Conservation (phyloP, 1,140 invertebrate genomes). For the Drosophila parabipectinata region DNA sequence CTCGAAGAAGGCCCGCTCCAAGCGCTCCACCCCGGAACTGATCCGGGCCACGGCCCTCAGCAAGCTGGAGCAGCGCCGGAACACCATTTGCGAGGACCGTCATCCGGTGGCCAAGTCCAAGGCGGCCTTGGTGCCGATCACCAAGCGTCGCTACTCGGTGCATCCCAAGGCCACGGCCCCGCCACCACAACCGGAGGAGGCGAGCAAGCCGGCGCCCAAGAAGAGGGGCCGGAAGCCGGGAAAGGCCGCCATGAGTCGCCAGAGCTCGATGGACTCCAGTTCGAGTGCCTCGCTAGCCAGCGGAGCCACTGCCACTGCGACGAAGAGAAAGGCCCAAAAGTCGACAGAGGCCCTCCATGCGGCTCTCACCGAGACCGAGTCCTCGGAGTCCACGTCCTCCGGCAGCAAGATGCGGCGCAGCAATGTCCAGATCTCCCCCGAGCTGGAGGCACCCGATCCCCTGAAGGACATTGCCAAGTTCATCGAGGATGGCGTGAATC, state of each 20-base stretch:
- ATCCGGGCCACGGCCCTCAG: too few relatives aligned
- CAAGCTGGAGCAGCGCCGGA: conserved; percentile 16
- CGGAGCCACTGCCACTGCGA: background rate
- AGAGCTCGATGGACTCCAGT: conserved; percentile 46
- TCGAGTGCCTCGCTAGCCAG: conserved; percentile 18
- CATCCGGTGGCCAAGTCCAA: background rate
- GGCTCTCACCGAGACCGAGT: conserved; percentile 27
- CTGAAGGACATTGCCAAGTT: conserved; percentile 79
- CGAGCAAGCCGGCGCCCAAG: background rate
- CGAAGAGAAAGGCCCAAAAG: conserved; percentile 19
- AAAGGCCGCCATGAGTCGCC: conserved; percentile 1
- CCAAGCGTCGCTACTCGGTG: conserved; percentile 37
- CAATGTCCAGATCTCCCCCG: conserved; percentile 21
- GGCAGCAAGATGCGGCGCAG: conserved; percentile 23
- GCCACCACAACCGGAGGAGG: background rate
- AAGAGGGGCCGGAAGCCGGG: conserved; percentile 23
- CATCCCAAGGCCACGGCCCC: conserved; percentile 40
- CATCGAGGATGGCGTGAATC: conserved; percentile 75
- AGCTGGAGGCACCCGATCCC: conserved; percentile 55
- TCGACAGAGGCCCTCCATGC: conserved; percentile 10
- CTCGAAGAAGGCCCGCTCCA: background rate
- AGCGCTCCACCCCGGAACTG: background rate
- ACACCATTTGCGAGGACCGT: conserved; percentile 30
- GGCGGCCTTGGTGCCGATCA: background rate
- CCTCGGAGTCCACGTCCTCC: conserved; percentile 40